A percentile compares a stretch with the other conserved stretches of the same genome.
These are phyloP conservation scores for Oxycera nigricornis DNA, from an alignment of 2,888 invertebrate species.

Conservation along the genomic window DNA sequence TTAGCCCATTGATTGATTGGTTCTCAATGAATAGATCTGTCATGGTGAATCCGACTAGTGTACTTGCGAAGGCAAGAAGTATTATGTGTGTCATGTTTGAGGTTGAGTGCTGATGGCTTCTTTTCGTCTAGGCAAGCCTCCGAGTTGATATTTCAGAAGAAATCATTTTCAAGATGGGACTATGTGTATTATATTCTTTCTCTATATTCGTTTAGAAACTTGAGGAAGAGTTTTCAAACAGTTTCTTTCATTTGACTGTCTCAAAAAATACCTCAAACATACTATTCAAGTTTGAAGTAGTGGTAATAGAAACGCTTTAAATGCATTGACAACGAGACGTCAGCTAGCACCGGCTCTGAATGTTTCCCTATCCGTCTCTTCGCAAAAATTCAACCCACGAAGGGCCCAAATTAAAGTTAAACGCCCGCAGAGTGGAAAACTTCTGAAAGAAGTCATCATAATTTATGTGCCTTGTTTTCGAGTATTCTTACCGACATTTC, in stretches of 20 bases:
- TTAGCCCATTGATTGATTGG: constrained; percentile 16
- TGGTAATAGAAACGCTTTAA: constrained; percentile 30
- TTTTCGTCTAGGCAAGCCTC: too few species aligned
- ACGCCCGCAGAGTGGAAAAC: constrained; percentile 41
- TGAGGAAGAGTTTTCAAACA: not conserved
- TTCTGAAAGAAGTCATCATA: constrained; percentile 38
- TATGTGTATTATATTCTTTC: too few species aligned
- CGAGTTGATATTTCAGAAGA: too few species aligned
- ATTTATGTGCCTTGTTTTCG: constrained; percentile 36
- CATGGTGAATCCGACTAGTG: not conserved
- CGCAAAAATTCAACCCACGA: constrained; percentile 14
- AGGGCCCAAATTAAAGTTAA: constrained; percentile 38
- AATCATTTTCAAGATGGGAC: too few species aligned
- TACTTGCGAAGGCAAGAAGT: too few species aligned
- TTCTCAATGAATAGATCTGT: constrained; percentile 16
- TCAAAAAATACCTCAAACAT: too few species aligned
- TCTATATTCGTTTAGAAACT: too few species aligned
- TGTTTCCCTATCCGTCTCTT: not conserved
- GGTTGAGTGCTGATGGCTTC: too few species aligned
- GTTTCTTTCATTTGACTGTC: not conserved
- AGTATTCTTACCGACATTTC: constrained; percentile 18
- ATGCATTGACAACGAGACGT: not conserved
- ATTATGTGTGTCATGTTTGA: too few species aligned
- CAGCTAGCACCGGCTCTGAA: not conserved
- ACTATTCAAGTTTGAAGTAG: too few species aligned